Conservation (phyloP, 2,113 vertebrate species). For the Plotosus lineatus region DNA sequence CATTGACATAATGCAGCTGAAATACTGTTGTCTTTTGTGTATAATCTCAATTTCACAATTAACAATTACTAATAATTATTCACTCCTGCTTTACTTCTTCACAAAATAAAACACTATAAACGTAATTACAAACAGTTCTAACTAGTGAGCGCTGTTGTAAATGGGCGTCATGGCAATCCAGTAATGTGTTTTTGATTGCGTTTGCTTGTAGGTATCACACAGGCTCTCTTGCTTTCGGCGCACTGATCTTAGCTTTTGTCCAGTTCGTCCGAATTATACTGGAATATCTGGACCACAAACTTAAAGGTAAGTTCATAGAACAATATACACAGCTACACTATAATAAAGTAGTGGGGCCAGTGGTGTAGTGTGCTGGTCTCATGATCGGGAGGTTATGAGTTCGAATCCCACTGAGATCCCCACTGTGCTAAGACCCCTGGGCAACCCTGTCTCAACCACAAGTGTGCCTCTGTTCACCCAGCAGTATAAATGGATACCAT, state of each 20-base stretch:
- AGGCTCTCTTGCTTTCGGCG: slow-evolving; percentile 88
- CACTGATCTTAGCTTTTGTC: slow-evolving; percentile 83
- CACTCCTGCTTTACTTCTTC: not conserved
- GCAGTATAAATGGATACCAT: too few relatives aligned
- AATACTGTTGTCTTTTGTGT: not conserved
- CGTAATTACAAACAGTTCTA: not conserved
- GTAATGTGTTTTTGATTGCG: not conserved
- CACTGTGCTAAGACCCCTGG: too few relatives aligned
- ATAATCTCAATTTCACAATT: not conserved
- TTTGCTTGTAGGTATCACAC: slow-evolving; percentile 83
- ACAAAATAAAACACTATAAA: too few relatives aligned
- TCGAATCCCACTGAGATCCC: too few relatives aligned
- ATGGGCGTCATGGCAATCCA: not conserved
- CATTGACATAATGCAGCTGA: not conserved
- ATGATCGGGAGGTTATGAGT: too few relatives aligned
- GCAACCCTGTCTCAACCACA: too few relatives aligned
- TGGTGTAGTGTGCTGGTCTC: too few relatives aligned
- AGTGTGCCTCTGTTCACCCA: too few relatives aligned
- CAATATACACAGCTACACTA: not conserved
- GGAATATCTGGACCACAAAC: slow-evolving; percentile 84
- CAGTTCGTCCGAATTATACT: slow-evolving; percentile 80
- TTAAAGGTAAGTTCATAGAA: slow-evolving; percentile 75
- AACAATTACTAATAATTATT: not conserved
- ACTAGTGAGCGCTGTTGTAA: not conserved
- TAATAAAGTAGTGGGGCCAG: too few relatives aligned